A percentile compares a stretch with the other conserved stretches of the same genome.
Evolutionary conservation across 2,888 invertebrate genomes (phyloP).

Genomic region (Trachelus tabidus): DNA sequence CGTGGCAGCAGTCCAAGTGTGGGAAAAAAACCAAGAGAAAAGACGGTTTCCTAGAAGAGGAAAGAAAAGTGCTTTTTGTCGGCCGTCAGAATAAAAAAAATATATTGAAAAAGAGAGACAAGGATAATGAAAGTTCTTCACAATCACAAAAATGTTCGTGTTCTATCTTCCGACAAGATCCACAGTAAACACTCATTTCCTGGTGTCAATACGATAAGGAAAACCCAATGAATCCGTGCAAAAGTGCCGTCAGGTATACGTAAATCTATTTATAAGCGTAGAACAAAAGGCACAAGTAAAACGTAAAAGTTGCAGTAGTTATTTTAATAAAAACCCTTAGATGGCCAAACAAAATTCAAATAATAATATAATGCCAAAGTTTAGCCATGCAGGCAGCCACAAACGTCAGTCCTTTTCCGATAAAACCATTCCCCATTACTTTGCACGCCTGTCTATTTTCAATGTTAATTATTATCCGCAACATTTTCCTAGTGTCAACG

Average conservation of each 20-base stretch:
- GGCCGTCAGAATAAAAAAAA: not conserved
- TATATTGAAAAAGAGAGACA: not conserved
- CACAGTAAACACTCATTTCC: not conserved
- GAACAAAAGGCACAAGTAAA: not conserved
- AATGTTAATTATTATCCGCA: constrained; percentile 10
- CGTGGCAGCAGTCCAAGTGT: not conserved
- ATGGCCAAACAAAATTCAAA: not conserved
- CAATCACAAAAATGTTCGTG: not conserved
- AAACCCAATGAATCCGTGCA: not conserved
- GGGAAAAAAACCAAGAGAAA: not conserved
- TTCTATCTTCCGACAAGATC: not conserved
- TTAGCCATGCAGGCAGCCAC: constrained; percentile 25
- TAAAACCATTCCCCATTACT: not conserved
- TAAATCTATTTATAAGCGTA: too few relatives aligned
- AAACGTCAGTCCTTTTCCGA: constrained; percentile 22
- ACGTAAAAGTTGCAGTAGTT: not conserved
- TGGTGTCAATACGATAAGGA: not conserved
- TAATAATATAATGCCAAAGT: constrained; percentile 23
- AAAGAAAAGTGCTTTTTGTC: not conserved
- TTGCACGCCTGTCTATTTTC: not conserved
- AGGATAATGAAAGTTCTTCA: not conserved
- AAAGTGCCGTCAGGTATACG: not conserved
- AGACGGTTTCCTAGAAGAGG: not conserved
- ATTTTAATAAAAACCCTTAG: not conserved
- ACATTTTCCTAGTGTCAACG: not conserved